Evolutionary conservation across 2,888 invertebrate genomes (phyloP), one percentile per base, ranked within the genome.

Genomic region (Heliconius sara): DNA sequence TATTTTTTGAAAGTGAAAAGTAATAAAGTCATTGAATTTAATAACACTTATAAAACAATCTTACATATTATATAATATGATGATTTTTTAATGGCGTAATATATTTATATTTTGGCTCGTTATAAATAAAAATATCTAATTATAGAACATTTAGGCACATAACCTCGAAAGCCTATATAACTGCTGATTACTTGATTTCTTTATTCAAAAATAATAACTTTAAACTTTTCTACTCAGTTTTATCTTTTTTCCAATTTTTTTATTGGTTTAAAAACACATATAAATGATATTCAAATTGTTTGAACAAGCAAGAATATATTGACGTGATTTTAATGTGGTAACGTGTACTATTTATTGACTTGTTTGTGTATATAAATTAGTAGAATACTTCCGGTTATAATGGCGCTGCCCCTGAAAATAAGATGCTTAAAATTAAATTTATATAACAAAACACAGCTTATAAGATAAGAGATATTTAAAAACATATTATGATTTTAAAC

Each of bases 361-460:
- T 34, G 57, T 34, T 84, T 91, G 83, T 93, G 92, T 7, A 94
- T 76, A 19, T 91, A 83, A 68, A 88, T 90, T 60, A 94, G 66
- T 73, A 93, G 81, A 60, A 95, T 76, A 76, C 93, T 89, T 3
- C 94, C 92, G 3, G 94, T 92, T 27, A 95, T 84, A n/a, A 94
- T 79, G 0, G 93, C 92, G 34, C 93, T 88, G 81, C 94, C 87
- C 94, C 95, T 95, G 92, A 79, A 91, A 91, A 83, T 66, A 80
- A 83, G 82, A 71, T 73, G 67, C 6, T 30, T 67, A 60, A 73
- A 47, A 77, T 47, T 27, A 34, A 63, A 27, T 16, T 19, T 1
- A 30, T 47, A 47, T 7, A 34, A 3, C 65, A 12, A 39, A 12
- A 12, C 12, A 4, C 9, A 39, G n/a, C 39, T 68, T 68, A 5